These are phyloP conservation scores for Sturnira hondurensis DNA, from an alignment of 2,113 vertebrate species.

Conservation along the genomic window DNA sequence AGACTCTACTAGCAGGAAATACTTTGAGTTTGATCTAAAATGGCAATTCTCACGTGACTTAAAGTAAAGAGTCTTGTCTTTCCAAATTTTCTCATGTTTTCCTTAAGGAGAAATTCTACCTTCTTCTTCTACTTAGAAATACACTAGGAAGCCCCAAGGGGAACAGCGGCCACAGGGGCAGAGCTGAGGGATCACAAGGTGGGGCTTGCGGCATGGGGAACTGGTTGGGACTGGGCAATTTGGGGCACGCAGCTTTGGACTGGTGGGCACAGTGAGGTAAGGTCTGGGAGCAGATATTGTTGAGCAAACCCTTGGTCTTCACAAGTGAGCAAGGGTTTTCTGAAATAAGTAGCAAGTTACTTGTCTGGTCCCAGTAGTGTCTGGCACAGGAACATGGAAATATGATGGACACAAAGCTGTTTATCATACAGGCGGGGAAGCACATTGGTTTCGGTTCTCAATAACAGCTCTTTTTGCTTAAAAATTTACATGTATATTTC, in stretches of 20 bases:
- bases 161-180: no score
- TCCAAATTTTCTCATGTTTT: not conserved
- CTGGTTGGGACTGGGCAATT: not conserved
- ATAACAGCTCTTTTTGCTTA: not conserved
- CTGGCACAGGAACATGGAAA: not conserved
- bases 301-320: not conserved
- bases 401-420: not conserved
- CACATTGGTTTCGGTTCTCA: not conserved
- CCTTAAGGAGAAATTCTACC: not conserved
- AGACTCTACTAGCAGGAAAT: not conserved
- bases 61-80: not conserved
- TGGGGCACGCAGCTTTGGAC: not conserved
- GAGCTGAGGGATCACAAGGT: not conserved
- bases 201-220: not conserved
- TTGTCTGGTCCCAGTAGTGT: not conserved
- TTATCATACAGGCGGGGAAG: not conserved
- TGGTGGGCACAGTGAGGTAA: not conserved
- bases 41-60: not conserved
- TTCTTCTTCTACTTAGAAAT: conserved; percentile 6
- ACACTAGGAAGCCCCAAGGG: not conserved
- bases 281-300: not conserved
- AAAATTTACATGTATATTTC: not conserved
- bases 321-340: not conserved
- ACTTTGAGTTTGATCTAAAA: not conserved
- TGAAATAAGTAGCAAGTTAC: not conserved